Base-by-base conservation (phyloP, 2,888 invertebrate genomes). In the Dynastes tityus region DNA sequence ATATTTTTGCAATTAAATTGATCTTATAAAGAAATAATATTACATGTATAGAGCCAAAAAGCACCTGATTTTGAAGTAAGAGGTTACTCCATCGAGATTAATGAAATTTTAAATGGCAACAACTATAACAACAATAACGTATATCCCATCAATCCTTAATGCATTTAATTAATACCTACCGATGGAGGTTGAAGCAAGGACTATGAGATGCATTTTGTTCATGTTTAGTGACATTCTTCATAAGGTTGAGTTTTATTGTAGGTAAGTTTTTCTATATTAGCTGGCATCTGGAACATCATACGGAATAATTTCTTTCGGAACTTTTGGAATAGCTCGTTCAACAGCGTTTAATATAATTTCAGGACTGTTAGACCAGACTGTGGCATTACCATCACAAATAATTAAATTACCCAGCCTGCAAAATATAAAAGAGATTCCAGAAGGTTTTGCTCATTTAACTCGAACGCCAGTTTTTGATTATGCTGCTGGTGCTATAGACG, bases 351-450 rank as follows among this genome's bases (percentile, higher is more conserved):
- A 51, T 51, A 51, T 51, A 51, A 51, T 51, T 51, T 51, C 51
- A 51, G 9, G 51, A 51, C 51, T 51, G 2, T 51, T 9, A n/a
- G 9, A 9, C 9, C 51, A 5, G 51, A 51, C 51, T 51, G 22
- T 22, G 51, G n/a, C 13, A 51, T 8, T 51, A 51, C 8, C 51
- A 51, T 2, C 11, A n/a, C 11, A 51, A 51, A 5, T 51, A 53
- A 53, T 16, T 53, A 53, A 51, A 51, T 51, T n/a, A 51, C n/a
- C 53, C 16, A n/a, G n/a, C 16, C 53, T 16, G 53, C 53, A 53
- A 53, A n/a, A 53, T 53, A n/a, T 53, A 53, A 53, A n/a, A n/a
- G n/a, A 53, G 16, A 53, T 53, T 53, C 2, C n/a, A 53, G 53
- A 53, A n/a, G n/a, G 2, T 2, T 53, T 53, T 53, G 53, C 53